Percentiles rank a stretch among this genome's conserved stretches.
These are phyloP conservation scores for Ispidina picta DNA, from an alignment of 2,797 vertebrate genomes.

Conservation along the genomic window DNA sequence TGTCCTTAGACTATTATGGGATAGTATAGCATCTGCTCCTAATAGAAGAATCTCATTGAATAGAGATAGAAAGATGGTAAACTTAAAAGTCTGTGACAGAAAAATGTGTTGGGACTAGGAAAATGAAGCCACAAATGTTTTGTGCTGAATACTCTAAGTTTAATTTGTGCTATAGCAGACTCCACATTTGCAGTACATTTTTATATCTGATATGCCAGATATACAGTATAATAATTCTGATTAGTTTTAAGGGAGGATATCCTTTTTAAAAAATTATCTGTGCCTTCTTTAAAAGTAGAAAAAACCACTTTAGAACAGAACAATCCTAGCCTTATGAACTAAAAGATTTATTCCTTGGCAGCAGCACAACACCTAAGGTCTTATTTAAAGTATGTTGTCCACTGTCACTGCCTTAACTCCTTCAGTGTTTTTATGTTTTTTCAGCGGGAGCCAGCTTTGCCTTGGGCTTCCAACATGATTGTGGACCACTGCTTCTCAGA, in stretches of 20 bases:
- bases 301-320: not conserved
- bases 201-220: not conserved
- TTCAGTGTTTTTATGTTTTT: slow-evolving; percentile 9
- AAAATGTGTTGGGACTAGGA: not conserved
- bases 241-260: not conserved
- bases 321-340: not conserved
- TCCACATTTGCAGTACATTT: not conserved
- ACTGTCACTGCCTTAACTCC: not conserved
- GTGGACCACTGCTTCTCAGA: not conserved
- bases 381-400: slow-evolving; percentile 9
- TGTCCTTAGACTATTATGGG: not conserved
- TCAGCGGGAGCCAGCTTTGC: not conserved
- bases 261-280: not conserved
- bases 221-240: not conserved
- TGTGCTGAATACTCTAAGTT: not conserved
- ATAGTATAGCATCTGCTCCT: not conserved
- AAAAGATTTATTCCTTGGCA: slow-evolving; percentile 10
- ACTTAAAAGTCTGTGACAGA: not conserved
- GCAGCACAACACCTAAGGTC: not conserved
- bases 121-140: not conserved
- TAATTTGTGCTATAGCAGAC: not conserved
- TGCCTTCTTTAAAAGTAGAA: not conserved
- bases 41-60: not conserved
- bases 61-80: not conserved
- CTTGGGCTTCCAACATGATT: not conserved